These are phyloP conservation scores for Pygoscelis antarcticus DNA, from an alignment of 2,113 vertebrate species.

Conservation along the genomic window DNA sequence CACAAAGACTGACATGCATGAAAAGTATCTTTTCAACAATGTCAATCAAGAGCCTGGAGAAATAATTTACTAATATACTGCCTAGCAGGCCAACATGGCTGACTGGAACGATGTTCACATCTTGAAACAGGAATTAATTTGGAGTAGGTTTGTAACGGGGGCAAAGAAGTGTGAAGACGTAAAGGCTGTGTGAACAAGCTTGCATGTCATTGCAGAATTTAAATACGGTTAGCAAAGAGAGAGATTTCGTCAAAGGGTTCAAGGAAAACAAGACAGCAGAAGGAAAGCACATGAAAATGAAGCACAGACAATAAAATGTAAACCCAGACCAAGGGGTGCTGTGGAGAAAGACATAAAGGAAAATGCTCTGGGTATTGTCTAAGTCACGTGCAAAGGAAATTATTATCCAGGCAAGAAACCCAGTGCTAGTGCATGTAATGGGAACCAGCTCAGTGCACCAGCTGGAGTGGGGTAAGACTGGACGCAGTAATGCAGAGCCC, in stretches of 20 bases:
- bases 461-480: not conserved
- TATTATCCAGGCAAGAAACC: not conserved
- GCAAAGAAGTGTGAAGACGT: not conserved
- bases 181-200: not conserved
- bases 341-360: not conserved
- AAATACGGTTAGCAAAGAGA: not conserved
- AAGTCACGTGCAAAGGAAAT: not conserved
- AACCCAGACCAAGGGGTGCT: not conserved
- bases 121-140: not conserved
- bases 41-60: slow-evolving; percentile 34
- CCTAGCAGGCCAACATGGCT: not conserved
- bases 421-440: not conserved
- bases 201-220: not conserved
- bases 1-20: slow-evolving; percentile 6
- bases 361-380: slow-evolving; percentile 12
- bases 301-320: not conserved
- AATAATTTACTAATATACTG: slow-evolving; percentile 19
- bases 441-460: not conserved
- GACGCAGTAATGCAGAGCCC: not conserved
- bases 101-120: not conserved
- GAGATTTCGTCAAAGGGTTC: not conserved
- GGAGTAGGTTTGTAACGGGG: not conserved
- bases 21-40: slow-evolving; percentile 54
- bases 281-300: not conserved
- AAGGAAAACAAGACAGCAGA: not conserved